Percentiles rank a stretch among this genome's conserved stretches.
phyloP scores from a whole-genome alignment of 2,797 vertebrate species.

The Pogonophryne albipinna region DNA sequence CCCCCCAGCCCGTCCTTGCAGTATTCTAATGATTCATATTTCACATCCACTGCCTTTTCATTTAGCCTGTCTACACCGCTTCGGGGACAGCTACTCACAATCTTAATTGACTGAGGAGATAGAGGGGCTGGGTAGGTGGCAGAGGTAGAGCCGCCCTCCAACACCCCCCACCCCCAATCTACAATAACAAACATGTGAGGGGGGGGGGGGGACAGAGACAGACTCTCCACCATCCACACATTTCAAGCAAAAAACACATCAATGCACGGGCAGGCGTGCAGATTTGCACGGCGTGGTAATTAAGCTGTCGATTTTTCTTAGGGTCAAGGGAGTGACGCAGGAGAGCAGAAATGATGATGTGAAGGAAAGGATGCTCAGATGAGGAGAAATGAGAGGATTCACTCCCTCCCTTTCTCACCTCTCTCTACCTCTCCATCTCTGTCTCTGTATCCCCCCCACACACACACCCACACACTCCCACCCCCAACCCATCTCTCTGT shows the following conservation, averaged over 20 bases:
- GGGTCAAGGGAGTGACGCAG: conserved; percentile 77
- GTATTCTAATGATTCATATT: conserved; percentile 85
- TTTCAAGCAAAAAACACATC: conserved; percentile 40
- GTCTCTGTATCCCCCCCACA: conserved; percentile 24
- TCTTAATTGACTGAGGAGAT: conserved; percentile 82
- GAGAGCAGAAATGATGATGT: conserved; percentile 71
- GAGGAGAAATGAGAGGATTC: conserved; percentile 71
- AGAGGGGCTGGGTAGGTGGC: conserved; percentile 68
- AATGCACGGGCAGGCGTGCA: conserved; percentile 46
- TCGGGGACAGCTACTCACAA: conserved; percentile 79
- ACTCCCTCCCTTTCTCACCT: conserved; percentile 62
- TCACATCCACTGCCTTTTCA: conserved; percentile 82
- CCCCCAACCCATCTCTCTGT: conserved; percentile 73
- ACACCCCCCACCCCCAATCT: conserved; percentile 3
- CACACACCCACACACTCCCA: conserved; percentile 12
- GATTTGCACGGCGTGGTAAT: conserved; percentile 71
- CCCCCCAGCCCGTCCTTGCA: conserved; percentile 71
- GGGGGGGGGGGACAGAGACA: background rate
- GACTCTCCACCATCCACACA: conserved; percentile 19
- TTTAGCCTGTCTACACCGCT: conserved; percentile 78
- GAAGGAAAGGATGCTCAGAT: conserved; percentile 75
- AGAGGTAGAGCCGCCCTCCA: conserved; percentile 51
- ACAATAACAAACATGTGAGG: conserved; percentile 46
- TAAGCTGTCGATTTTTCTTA: conserved; percentile 72
- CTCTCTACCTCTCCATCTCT: conserved; percentile 49